Conservation (phyloP, 2,888 invertebrate species). For the Apodemia duryi region DNA sequence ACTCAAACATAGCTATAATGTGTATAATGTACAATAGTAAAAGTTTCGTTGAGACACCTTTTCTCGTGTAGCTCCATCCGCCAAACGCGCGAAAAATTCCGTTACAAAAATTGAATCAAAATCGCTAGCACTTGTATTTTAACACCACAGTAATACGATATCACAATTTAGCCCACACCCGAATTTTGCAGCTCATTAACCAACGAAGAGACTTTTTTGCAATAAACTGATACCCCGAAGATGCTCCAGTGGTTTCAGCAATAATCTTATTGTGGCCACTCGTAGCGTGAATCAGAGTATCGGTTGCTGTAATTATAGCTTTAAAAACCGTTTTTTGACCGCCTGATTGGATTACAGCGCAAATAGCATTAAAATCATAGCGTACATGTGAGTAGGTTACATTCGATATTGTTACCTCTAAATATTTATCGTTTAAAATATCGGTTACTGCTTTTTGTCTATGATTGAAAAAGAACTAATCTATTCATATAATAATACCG, state of each 20-base stretch:
- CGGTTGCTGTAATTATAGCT: conserved; percentile 52
- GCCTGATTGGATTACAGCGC: conserved; percentile 29
- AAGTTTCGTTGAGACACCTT: no score
- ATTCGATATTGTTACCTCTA: conserved; percentile 1
- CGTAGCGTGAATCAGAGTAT: conserved; percentile 51
- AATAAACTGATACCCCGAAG: conserved; percentile 49
- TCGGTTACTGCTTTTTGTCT: conserved; percentile 4
- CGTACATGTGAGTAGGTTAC: conserved; percentile 1
- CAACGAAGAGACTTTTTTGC: conserved; percentile 63
- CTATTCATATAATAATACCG: no score
- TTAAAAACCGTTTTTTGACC: conserved; percentile 26
- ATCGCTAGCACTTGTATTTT: conserved; percentile 29
- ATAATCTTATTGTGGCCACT: conserved; percentile 47
- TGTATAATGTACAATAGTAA: no score
- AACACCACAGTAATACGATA: conserved; percentile 50
- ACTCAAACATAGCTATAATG: no score
- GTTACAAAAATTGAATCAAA: neutral
- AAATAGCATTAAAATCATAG: conserved; percentile 10
- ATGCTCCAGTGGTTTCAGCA: conserved; percentile 39
- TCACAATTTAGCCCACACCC: conserved; percentile 56
- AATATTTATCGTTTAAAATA: conserved; percentile 17
- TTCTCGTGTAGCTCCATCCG: neutral
- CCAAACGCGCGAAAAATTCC: no score
- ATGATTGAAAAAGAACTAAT: neutral
- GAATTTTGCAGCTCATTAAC: conserved; percentile 74